Evolutionary conservation across 2,797 vertebrate genomes (phyloP).

Genomic region (Brachymystax lenok): DNA sequence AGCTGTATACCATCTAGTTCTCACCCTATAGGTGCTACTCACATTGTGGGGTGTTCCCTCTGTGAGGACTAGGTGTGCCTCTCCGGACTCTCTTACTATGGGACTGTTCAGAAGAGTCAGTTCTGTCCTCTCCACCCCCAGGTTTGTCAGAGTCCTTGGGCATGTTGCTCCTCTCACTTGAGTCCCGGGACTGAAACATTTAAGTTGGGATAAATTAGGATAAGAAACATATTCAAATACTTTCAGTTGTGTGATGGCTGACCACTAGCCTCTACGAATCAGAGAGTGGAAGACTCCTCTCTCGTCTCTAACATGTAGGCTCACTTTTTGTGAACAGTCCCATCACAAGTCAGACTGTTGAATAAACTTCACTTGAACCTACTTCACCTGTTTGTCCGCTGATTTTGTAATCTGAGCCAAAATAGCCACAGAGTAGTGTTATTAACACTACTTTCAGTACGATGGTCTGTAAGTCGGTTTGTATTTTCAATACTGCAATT

Average conservation of each 20-base stretch:
- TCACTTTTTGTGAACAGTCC: too few relatives aligned
- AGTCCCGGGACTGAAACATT: background rate
- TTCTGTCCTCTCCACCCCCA: conserved; percentile 64
- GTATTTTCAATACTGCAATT: too few relatives aligned
- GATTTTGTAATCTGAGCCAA: too few relatives aligned
- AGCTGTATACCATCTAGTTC: too few relatives aligned
- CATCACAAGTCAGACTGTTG: too few relatives aligned
- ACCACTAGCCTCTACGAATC: background rate
- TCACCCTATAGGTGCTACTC: conserved; percentile 50
- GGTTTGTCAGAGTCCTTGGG: conserved; percentile 80
- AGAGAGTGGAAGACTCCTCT: too few relatives aligned
- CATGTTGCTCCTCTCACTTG: conserved; percentile 72
- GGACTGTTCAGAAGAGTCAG: conserved; percentile 68
- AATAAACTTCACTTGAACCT: too few relatives aligned
- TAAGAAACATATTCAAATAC: background rate
- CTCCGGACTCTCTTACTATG: conserved; percentile 70
- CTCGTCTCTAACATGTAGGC: too few relatives aligned
- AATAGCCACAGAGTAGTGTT: too few relatives aligned
- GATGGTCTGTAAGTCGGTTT: too few relatives aligned
- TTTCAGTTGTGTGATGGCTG: background rate
- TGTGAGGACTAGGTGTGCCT: conserved; percentile 72
- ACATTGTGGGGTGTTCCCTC: conserved; percentile 78
- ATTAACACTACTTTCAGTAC: too few relatives aligned
- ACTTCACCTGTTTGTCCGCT: too few relatives aligned
- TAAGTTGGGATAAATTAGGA: background rate